A percentile compares a stretch with the other conserved stretches of the same genome.
Evolutionary conservation across 2,113 vertebrate species (phyloP).

Genomic region (Hippocampus abdominalis): DNA sequence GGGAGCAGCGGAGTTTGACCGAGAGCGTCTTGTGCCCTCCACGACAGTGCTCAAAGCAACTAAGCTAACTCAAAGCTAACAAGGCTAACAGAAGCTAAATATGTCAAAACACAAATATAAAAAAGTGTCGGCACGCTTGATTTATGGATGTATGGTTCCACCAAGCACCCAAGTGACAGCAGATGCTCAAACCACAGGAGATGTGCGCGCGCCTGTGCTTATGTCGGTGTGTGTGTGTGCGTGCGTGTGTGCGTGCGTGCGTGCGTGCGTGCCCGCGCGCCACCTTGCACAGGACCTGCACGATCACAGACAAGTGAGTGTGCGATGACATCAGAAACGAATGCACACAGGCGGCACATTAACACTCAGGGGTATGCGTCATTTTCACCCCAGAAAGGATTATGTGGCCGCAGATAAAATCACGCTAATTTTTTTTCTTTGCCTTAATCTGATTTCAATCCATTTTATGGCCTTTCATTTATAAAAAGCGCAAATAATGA

Average conservation of each 20-base stretch:
- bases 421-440: too few relatives aligned
- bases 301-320: slow-evolving; percentile 11
- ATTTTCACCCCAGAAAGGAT: slow-evolving; percentile 1
- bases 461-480: neutral
- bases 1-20: neutral
- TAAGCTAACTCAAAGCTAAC: neutral
- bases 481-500: neutral
- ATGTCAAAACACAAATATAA: neutral
- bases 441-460: neutral
- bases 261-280: slow-evolving; percentile 11
- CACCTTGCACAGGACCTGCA: slow-evolving; percentile 51
- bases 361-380: slow-evolving; percentile 12
- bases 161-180: slow-evolving; percentile 26
- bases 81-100: neutral
- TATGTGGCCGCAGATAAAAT: neutral
- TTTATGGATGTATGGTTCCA: neutral
- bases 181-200: slow-evolving; percentile 57
- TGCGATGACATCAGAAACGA: slow-evolving; percentile 10
- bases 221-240: slow-evolving; percentile 15
- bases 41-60: neutral
- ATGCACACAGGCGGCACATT: slow-evolving; percentile 1
- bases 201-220: slow-evolving; percentile 8
- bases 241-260: slow-evolving; percentile 9
- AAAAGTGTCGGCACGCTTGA: neutral
- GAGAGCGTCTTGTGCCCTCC: neutral